Base-by-base conservation (phyloP, 2,888 invertebrate species). In the Eucera pruinosa region DNA sequence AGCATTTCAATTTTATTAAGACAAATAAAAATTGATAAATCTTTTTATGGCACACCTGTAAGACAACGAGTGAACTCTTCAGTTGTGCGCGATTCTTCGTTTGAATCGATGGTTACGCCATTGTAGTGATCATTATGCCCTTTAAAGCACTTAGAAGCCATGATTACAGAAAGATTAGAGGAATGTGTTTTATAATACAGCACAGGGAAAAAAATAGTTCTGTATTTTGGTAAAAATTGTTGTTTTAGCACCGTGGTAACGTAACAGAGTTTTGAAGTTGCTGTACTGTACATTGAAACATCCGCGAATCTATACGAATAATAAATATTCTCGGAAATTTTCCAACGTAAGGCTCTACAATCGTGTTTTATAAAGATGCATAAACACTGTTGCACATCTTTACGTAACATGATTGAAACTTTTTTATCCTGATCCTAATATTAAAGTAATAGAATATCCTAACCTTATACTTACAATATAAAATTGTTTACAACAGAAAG, bases 61-160 rank as follows among this genome's bases (percentile, higher is more conserved):
- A 97, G 91, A 86, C 94, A 94, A 20, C 91, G 88, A 0, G 89
- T 61, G 90, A 96, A 95, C 48, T 92, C 87, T 30, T 90, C 90
- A 50, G 87, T 71, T 48, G 93, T 92, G 91, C 95, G 95, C 47
- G 93, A 91, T 90, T 95, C 95, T 60, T 92, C 87, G 54, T 90
- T 91, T 0, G 96, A 96, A 88, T 95, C 94, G 0, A 97, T 94
- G n/a, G 95, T 95, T 6, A 97, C 92, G 1, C 97, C 97, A 88
- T 95, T 94, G 84, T 95, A 97, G 82, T 95, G 94, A 91, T 97
- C 97, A 27, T 88, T 64, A 11, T 87, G 86, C 0, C 95, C 94
- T 43, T 91, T 88, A 88, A 95, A 95, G 5, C 76, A 71, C 11
- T 60, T 43, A 2, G 41, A 58, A 30, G 84, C 58, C 89, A 89